Base-by-base conservation (phyloP, 1,140 invertebrate species). In the Zaprionus taronus region DNA sequence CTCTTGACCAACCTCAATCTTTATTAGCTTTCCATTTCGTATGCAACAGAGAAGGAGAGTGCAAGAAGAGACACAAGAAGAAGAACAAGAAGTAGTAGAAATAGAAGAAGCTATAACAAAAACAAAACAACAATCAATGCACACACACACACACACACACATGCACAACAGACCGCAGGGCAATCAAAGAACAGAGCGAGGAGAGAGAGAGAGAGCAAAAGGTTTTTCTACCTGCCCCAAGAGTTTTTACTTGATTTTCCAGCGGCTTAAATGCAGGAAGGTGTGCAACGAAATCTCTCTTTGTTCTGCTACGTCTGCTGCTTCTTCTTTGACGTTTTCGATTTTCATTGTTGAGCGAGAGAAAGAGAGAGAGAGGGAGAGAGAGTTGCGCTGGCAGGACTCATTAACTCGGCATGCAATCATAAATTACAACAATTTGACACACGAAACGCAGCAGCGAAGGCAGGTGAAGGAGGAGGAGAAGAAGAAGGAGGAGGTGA, bases 381-480 rank as follows among this genome's bases (percentile, higher is more conserved):
- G 67, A 53, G 61, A 36, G 51, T 17, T 0, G 47, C 51, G 47
- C 62, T 57, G 61, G 64, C 57, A 75, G 72, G 34, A 74, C 79
- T 84, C 85, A 90, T 81, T 90, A 90, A 84, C 79, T 84, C 84
- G 81, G 63, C 79, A 72, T 89, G 84, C 81, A 89, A 89, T 83
- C 76, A 89, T 89, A 89, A 89, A 89, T 89, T 89, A 90, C 81
- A 72, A 61, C 72, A 81, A 89, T 89, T 84, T 83, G 84, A 89
- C 81, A 89, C 66, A 17, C 17, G 17, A 69, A 22, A 24, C 26
- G 62, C 9, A 26, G 2, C 9, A 53, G 36, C 34, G 44, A 7
- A 28, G 28, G 49, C 31, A 15, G 47, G 65, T 26, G 61, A 49
- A 65, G 53, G 34, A 55, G 47, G 17, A 15, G 53, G 69, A 64